Percentiles rank a stretch among this genome's conserved stretches.
phyloP scores from a whole-genome alignment of 2,797 vertebrate genomes.

The Peromyscus aztecus region DNA sequence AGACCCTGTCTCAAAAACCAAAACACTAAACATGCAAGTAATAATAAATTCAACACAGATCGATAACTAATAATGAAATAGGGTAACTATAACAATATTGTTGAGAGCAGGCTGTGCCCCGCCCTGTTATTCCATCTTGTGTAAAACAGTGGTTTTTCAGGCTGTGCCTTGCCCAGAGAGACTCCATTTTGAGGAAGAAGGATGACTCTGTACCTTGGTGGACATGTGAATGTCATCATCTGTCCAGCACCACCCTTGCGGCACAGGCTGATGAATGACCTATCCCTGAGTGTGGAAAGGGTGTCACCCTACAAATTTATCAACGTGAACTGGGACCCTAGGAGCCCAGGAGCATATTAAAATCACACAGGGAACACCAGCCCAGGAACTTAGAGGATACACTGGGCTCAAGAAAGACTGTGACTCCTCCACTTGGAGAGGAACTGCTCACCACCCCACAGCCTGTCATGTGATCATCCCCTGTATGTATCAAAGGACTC shows the following conservation, averaged over 20 bases:
- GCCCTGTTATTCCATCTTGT: neutral
- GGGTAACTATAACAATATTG: neutral
- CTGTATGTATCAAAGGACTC: neutral
- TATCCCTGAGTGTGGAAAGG: neutral
- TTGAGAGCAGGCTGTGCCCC: neutral
- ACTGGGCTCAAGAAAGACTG: neutral
- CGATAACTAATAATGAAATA: neutral
- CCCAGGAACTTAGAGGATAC: neutral
- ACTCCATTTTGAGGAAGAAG: neutral
- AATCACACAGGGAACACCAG: neutral
- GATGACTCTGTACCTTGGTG: neutral
- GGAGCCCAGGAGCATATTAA: neutral
- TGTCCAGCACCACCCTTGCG: neutral
- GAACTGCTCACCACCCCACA: fast-evolving
- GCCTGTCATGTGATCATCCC: neutral
- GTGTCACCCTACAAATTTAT: neutral
- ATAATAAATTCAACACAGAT: neutral
- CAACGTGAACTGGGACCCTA: too few species aligned
- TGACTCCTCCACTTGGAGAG: neutral
- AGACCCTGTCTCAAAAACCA: neutral
- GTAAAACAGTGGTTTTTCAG: neutral
- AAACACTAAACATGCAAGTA: neutral
- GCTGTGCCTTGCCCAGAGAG: neutral
- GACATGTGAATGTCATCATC: neutral
- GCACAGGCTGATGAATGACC: neutral